These are phyloP conservation scores for Eustalomyia histrio DNA, from an alignment of 2,888 invertebrate species.

Conservation along the genomic window DNA sequence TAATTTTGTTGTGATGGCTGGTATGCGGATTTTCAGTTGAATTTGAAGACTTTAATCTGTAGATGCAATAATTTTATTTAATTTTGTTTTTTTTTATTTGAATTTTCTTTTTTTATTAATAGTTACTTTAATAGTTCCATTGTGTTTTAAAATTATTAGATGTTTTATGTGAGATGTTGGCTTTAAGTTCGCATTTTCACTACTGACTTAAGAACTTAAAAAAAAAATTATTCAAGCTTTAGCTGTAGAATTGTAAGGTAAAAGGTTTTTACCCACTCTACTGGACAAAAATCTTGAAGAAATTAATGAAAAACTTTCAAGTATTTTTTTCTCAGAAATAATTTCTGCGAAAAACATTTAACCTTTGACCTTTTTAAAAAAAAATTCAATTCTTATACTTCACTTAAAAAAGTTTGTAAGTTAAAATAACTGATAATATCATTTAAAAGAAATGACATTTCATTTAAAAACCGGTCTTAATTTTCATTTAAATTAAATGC, in stretches of 20 bases:
- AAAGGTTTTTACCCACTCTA: background rate
- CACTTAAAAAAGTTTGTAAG: too few species aligned
- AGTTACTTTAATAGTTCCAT: conserved; percentile 2
- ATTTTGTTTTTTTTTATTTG: background rate
- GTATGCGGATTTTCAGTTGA: conserved; percentile 5
- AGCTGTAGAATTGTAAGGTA: background rate
- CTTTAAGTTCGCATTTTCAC: background rate
- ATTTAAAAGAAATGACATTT: too few species aligned
- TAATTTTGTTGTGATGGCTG: conserved; percentile 23
- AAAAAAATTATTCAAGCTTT: background rate
- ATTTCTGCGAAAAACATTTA: too few species aligned
- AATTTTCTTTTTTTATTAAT: background rate
- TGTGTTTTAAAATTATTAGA: background rate
- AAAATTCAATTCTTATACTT: too few species aligned
- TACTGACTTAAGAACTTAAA: background rate
- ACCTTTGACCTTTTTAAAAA: too few species aligned
- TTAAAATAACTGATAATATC: too few species aligned
- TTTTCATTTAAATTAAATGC: too few species aligned
- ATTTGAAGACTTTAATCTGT: conserved; percentile 47
- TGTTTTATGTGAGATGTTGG: background rate
- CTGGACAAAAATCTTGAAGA: background rate
- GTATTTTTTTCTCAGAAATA: too few species aligned
- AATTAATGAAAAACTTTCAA: too few species aligned
- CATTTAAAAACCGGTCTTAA: too few species aligned
- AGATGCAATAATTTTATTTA: background rate